A percentile compares a stretch with the other conserved stretches of the same genome.
phyloP scores from a whole-genome alignment of 1,140 invertebrate species.

The Drosophila lacteicornis region DNA sequence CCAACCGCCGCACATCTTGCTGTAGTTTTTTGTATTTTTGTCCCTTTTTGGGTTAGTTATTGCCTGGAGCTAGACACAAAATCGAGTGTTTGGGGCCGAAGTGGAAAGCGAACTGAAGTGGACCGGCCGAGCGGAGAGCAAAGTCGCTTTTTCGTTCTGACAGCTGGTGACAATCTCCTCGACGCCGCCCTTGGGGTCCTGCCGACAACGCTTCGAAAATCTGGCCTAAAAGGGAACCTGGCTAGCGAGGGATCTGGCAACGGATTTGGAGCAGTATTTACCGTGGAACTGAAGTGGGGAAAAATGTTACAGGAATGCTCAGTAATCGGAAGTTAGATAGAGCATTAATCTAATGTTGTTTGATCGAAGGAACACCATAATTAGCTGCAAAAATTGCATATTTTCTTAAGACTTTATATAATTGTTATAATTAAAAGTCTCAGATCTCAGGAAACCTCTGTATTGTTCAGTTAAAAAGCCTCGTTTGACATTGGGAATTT shows the following conservation, averaged over 20 bases:
- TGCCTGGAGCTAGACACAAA: conserved; percentile 17
- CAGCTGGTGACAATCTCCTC: conserved; percentile 63
- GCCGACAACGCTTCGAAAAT: not conserved
- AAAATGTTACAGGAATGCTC: not conserved
- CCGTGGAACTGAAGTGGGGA: not conserved
- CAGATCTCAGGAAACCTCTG: no score
- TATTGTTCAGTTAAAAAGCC: no score
- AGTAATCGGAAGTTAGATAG: no score
- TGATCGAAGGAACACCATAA: no score
- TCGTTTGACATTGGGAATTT: no score
- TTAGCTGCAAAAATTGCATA: no score
- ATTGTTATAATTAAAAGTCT: no score
- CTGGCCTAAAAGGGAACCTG: conserved; percentile 10
- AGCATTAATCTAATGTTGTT: no score
- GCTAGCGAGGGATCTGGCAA: not conserved
- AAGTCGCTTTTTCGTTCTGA: conserved; percentile 39
- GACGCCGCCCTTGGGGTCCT: conserved; percentile 27
- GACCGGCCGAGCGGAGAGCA: not conserved
- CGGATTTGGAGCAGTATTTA: not conserved
- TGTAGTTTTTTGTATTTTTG: conserved; percentile 10
- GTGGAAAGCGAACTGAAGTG: conserved; percentile 41
- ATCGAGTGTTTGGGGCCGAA: conserved; percentile 38
- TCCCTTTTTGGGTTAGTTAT: conserved; percentile 17
- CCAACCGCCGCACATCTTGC: conserved; percentile 72
- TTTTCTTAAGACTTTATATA: no score